These are phyloP conservation scores for Dolichoris vasculosae DNA, from an alignment of 1,140 invertebrate species.

Conservation along the genomic window DNA sequence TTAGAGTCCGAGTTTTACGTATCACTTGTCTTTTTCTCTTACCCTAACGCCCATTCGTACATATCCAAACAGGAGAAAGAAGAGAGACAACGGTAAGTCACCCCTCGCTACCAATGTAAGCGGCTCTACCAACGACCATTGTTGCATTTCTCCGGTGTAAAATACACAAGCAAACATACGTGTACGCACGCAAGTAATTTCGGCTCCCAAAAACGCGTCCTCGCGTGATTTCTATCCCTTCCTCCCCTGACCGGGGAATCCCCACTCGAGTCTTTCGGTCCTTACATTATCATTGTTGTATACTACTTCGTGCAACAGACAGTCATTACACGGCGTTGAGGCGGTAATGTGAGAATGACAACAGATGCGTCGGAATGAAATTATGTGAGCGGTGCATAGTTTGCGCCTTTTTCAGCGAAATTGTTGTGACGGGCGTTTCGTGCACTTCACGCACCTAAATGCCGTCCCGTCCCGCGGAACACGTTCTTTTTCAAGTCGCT, in stretches of 20 bases:
- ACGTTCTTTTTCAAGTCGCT: no score
- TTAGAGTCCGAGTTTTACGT: constrained; percentile 32
- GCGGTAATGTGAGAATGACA: constrained; percentile 68
- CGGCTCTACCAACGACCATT: neutral
- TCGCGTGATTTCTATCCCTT: constrained; percentile 5
- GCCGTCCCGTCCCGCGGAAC: neutral
- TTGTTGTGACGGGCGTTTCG: constrained; percentile 66
- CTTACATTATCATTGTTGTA: neutral
- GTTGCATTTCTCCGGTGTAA: neutral
- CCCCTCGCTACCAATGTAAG: constrained; percentile 28
- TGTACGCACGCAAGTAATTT: neutral
- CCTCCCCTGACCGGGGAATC: neutral
- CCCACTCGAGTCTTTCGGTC: neutral
- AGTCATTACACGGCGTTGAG: constrained; percentile 51
- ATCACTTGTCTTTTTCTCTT: constrained; percentile 42
- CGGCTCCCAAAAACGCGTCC: constrained; percentile 10
- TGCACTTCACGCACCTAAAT: neutral
- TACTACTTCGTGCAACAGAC: constrained; percentile 27
- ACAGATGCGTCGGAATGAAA: constrained; percentile 68
- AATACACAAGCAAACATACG: neutral
- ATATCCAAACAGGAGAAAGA: neutral
- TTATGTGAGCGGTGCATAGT: constrained; percentile 60
- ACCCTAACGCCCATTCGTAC: constrained; percentile 19
- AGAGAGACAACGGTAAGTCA: neutral
- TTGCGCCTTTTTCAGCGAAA: constrained; percentile 63